These are phyloP conservation scores for Antigone vipio DNA, from an alignment of 2,113 vertebrate species.

Conservation along the genomic window DNA sequence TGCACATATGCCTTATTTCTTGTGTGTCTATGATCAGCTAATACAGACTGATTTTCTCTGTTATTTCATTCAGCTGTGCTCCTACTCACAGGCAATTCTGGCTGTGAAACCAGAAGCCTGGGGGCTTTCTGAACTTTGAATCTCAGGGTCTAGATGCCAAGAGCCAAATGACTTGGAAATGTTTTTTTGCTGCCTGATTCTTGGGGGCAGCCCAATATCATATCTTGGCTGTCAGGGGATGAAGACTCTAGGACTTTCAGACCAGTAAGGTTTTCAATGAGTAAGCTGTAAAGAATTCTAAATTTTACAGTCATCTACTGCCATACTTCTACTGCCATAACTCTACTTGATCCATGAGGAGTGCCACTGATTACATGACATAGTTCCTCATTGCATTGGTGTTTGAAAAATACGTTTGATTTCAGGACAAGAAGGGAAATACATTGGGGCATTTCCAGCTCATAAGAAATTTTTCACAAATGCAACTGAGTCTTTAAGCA, in stretches of 20 bases:
- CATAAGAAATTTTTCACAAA: not conserved
- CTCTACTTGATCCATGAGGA: not conserved
- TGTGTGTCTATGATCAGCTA: not conserved
- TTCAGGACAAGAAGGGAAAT: not conserved
- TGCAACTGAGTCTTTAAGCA: not conserved
- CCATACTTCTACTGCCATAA: not conserved
- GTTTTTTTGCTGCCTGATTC: not conserved
- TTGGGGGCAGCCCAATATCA: not conserved
- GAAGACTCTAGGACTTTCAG: not conserved
- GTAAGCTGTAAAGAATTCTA: not conserved
- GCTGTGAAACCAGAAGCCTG: not conserved
- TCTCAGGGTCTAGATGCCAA: not conserved
- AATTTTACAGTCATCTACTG: not conserved
- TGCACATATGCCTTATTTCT: not conserved
- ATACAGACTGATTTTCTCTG: not conserved
- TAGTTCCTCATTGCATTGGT: not conserved
- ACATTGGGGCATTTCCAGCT: not conserved
- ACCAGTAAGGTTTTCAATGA: not conserved
- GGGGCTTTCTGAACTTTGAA: not conserved
- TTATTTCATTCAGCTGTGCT: not conserved
- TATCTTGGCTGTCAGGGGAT: not conserved
- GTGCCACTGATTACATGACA: not conserved
- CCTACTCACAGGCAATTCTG: not conserved
- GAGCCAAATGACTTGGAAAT: not conserved
- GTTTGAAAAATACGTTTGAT: not conserved